Percentiles rank a stretch among this genome's conserved stretches.
These are phyloP conservation scores for Liodrosophila aerea DNA, from an alignment of 2,888 invertebrate genomes.

Conservation along the genomic window DNA sequence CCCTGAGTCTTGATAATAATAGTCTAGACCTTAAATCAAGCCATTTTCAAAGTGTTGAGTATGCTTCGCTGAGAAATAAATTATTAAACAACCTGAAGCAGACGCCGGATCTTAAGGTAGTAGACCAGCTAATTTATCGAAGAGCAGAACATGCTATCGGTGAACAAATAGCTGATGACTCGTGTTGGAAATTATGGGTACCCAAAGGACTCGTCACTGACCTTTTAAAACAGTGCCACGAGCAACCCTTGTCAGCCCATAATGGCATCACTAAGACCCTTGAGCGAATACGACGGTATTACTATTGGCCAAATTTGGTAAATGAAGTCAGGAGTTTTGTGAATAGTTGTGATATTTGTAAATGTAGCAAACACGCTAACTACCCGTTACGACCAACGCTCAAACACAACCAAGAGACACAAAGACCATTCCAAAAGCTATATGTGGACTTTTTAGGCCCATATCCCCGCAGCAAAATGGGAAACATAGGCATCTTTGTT, in stretches of 20 bases:
- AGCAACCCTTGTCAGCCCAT: too few species aligned
- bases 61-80: too few species aligned
- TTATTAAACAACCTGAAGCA: too few species aligned
- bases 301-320: too few species aligned
- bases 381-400: background rate
- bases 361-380: background rate
- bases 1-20: background rate
- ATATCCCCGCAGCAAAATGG: background rate
- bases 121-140: background rate
- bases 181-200: slow-evolving; percentile 2
- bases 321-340: too few species aligned
- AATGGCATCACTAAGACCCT: too few species aligned
- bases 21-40: background rate
- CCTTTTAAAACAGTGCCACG: too few species aligned
- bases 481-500: slow-evolving; percentile 18
- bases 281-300: too few species aligned
- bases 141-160: background rate
- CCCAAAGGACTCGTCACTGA: too few species aligned
- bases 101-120: background rate
- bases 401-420: background rate
- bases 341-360: too few species aligned
- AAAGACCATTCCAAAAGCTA: background rate
- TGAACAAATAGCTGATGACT: background rate
- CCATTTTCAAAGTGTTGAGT: too few species aligned
- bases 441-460: slow-evolving; percentile 4